Percentiles rank a stretch among this genome's conserved stretches.
These are phyloP conservation scores for Tenthredo distinguenda DNA, from an alignment of 2,888 invertebrate genomes.

Conservation along the genomic window DNA sequence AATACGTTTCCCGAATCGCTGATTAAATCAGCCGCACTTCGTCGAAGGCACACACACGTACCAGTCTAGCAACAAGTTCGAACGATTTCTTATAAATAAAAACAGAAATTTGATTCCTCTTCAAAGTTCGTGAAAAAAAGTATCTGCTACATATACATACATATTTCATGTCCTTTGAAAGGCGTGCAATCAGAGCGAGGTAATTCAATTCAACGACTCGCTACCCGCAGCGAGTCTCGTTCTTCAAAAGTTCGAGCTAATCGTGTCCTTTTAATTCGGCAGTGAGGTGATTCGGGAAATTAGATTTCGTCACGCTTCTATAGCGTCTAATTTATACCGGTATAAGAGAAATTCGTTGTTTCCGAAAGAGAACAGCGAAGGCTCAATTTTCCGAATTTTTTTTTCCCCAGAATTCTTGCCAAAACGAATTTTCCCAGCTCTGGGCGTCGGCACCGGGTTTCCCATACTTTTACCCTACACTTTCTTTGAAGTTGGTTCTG, in stretches of 20 bases:
- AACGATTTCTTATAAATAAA: background rate
- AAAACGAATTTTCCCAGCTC: background rate
- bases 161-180: background rate
- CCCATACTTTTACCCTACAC: background rate
- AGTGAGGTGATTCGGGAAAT: background rate
- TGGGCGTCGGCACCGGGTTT: background rate
- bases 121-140: background rate
- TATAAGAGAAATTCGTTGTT: background rate
- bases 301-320: background rate
- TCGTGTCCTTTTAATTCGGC: background rate
- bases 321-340: background rate
- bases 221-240: background rate
- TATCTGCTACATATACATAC: no score
- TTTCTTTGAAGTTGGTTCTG: background rate
- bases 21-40: background rate
- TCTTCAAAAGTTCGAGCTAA: background rate
- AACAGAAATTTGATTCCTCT: background rate
- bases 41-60: background rate
- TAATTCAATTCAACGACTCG: constrained; percentile 19
- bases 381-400: background rate
- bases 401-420: background rate
- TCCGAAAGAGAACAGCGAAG: background rate
- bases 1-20: background rate
- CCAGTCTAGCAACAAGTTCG: background rate
- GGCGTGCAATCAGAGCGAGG: background rate